Base-by-base conservation (phyloP, 2,888 invertebrate species). In the Aromia moschata region DNA sequence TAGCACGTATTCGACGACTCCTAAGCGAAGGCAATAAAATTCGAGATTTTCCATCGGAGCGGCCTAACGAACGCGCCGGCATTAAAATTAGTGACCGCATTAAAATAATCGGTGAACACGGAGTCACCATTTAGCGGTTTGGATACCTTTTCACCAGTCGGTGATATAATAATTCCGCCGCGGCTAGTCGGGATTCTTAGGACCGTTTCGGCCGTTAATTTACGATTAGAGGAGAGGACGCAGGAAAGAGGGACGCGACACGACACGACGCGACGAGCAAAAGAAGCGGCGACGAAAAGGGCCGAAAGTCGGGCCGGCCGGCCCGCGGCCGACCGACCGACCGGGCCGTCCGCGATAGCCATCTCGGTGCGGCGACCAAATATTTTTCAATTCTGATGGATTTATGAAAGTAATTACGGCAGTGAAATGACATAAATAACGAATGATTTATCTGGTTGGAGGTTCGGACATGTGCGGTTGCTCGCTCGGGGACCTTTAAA, bases 391-490 rank as follows among this genome's bases (percentile, higher is more conserved):
- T 60, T 71, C 74, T 72, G 75, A 76, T 74, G 72, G 75, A 76
- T 76, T 76, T 76, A 76, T 76, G 75, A 73, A 71, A 70, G 76
- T 74, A 75, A 77, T 77, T 77, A 77, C 73, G 64, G 66, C 66
- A 70, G 70, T 69, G 74, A 75, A 75, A 74, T 72, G 74, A 74
- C 74, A 77, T 76, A 77, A 77, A 77, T 77, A 71, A 74, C 68
- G 57, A 56, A 71, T 75, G 75, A 76, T 74, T 72, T 75, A 75
- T 74, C 51, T 45, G 43, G 46, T 61, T 63, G 52, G 60, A 55
- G 55, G 45, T 16, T 46, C 36, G 56, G 64, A 65, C 65, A 65
- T 64, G 62, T n/a, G n/a, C n/a, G n/a, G n/a, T n/a, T 58, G 61
- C 58, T 51, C 54, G 51, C 62, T 54, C 56, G 47, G 64, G 62